These are phyloP conservation scores for Chorisops tibialis DNA, from an alignment of 2,888 invertebrate species.

Conservation along the genomic window DNA sequence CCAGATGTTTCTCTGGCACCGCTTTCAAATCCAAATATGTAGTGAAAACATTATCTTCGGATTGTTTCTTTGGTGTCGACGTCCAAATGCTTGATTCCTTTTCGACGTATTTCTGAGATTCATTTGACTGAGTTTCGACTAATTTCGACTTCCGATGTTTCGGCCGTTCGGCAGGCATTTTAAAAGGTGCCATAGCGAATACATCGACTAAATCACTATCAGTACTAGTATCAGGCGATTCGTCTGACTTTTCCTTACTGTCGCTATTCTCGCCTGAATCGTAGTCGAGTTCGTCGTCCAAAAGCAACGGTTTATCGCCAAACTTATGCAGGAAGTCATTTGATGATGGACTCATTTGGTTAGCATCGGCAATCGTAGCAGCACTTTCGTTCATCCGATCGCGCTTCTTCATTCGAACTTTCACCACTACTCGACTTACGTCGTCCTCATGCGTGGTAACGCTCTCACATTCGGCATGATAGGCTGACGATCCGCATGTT, in stretches of 20 bases:
- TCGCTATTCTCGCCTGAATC: slow-evolving; percentile 45
- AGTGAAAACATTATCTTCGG: slow-evolving; percentile 8
- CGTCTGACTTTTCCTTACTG: slow-evolving; percentile 33
- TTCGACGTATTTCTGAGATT: slow-evolving; percentile 10
- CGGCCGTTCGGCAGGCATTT: slow-evolving; percentile 45
- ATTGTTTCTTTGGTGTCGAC: slow-evolving; percentile 45
- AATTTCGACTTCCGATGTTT: slow-evolving; percentile 32
- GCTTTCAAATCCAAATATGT: slow-evolving; percentile 20
- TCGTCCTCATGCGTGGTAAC: slow-evolving; percentile 63
- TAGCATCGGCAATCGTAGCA: slow-evolving; percentile 49
- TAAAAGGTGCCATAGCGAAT: slow-evolving; percentile 68
- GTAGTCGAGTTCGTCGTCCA: slow-evolving; percentile 74
- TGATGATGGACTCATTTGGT: slow-evolving; percentile 54
- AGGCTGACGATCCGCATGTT: slow-evolving; percentile 67
- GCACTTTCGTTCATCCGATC: slow-evolving; percentile 45
- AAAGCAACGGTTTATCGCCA: slow-evolving; percentile 69
- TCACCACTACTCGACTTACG: slow-evolving; percentile 54
- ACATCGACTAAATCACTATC: slow-evolving; percentile 57
- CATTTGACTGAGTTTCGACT: slow-evolving; percentile 14
- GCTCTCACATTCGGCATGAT: slow-evolving; percentile 70
- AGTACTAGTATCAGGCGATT: slow-evolving; percentile 38
- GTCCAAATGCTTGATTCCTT: slow-evolving; percentile 46
- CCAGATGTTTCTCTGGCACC: slow-evolving; percentile 37
- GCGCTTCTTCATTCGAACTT: slow-evolving; percentile 54
- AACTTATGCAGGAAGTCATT: slow-evolving; percentile 69